These are phyloP conservation scores for Myrmecobius fasciatus DNA, from an alignment of 2,113 vertebrate species.

Conservation along the genomic window DNA sequence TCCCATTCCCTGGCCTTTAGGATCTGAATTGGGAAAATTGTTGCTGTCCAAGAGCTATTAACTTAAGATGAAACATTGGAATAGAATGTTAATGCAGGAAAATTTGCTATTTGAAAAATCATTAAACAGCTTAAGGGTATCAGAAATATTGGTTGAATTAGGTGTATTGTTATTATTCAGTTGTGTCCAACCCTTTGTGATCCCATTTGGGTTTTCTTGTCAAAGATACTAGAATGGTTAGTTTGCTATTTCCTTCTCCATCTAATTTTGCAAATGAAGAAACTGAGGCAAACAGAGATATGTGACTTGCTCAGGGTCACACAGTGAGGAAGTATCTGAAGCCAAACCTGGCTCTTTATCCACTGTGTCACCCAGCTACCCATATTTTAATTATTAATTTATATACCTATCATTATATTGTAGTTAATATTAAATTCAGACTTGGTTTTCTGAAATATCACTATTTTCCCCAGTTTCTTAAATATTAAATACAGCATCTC, in stretches of 20 bases:
- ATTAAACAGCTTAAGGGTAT: constrained; percentile 4
- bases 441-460: neutral
- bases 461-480: neutral
- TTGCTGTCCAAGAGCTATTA: neutral
- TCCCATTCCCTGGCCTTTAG: neutral
- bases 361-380: neutral
- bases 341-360: neutral
- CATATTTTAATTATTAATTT: neutral
- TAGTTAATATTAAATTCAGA: neutral
- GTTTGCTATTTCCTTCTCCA: neutral
- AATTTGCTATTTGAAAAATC: neutral
- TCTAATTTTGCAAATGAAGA: neutral
- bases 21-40: neutral
- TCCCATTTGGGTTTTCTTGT: neutral
- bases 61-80: neutral
- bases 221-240: neutral
- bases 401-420: neutral
- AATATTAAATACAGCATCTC: neutral
- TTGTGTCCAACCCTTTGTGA: neutral
- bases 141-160: neutral
- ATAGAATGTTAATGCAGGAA: neutral
- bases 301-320: neutral
- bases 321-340: neutral
- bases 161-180: neutral
- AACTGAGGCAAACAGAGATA: neutral